Evolutionary conservation across 2,797 vertebrate genomes (phyloP).

Genomic region (Kryptopterus vitreolus): DNA sequence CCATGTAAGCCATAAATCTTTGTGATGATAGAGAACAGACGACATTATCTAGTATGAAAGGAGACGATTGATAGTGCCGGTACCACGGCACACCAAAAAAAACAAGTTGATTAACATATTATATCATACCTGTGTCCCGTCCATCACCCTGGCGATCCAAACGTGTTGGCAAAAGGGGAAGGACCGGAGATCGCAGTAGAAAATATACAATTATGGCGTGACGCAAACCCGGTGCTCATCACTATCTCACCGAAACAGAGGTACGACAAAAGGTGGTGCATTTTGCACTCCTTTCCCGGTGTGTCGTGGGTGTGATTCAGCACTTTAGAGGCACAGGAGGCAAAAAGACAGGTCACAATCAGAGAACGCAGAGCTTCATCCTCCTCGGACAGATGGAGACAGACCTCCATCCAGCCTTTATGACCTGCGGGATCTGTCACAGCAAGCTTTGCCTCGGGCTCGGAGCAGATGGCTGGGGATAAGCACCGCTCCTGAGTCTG

Average conservation of each 20-base stretch:
- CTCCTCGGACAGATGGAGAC: constrained; percentile 36
- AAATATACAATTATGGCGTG: not conserved
- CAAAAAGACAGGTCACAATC: constrained; percentile 11
- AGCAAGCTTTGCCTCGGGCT: constrained; percentile 24
- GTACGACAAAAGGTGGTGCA: not conserved
- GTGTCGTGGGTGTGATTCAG: not conserved
- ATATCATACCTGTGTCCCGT: constrained; percentile 10
- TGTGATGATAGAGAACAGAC: constrained; percentile 50
- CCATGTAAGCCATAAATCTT: constrained; percentile 57
- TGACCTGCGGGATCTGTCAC: constrained; percentile 41
- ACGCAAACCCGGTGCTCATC: not conserved
- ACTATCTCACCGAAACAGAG: not conserved
- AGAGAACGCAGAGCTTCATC: constrained; percentile 10
- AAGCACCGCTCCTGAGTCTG: constrained; percentile 28
- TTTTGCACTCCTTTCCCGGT: not conserved
- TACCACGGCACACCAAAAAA: not conserved
- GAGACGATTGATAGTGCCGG: constrained; percentile 40
- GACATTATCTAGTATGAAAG: constrained; percentile 47
- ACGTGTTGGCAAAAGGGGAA: not conserved
- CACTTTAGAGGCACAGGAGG: constrained; percentile 7
- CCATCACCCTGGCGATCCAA: not conserved
- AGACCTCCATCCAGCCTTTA: constrained; percentile 29
- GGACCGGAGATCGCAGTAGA: constrained; percentile 1
- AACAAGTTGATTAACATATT: constrained; percentile 28
- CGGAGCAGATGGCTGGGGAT: constrained; percentile 43